A percentile compares a stretch with the other conserved stretches of the same genome.
Conservation (phyloP, 2,888 invertebrate genomes). For the Spilarctia lutea region DNA sequence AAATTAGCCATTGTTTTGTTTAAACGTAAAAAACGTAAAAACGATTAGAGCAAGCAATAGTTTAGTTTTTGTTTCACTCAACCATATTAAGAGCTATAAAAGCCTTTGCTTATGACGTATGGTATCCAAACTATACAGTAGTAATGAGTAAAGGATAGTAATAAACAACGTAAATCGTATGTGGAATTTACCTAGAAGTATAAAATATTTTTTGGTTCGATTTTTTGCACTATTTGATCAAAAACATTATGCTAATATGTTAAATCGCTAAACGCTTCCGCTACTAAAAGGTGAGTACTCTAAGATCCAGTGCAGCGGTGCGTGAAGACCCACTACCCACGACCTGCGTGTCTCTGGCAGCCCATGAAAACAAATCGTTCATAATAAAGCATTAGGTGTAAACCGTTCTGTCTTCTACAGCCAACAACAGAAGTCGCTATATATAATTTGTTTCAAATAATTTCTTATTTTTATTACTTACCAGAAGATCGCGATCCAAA, state of each 20-base stretch:
- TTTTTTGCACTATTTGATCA: neutral
- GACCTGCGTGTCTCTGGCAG: constrained; percentile 77
- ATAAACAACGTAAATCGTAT: too few relatives aligned
- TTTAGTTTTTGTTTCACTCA: neutral
- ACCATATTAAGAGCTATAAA: neutral
- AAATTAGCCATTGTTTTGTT: neutral
- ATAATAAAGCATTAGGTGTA: constrained; percentile 63
- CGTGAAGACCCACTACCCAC: constrained; percentile 75
- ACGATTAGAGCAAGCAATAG: neutral
- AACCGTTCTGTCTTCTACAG: constrained; percentile 51
- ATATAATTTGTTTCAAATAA: neutral
- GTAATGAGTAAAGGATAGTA: too few relatives aligned
- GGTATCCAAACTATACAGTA: neutral
- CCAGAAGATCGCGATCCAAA: neutral
- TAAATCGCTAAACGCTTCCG: constrained; percentile 53
- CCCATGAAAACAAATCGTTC: constrained; percentile 78
- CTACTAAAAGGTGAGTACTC: constrained; percentile 29
- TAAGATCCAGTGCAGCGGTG: constrained; percentile 71
- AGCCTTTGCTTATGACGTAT: neutral
- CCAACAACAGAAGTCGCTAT: constrained; percentile 15
- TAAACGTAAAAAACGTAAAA: too few relatives aligned
- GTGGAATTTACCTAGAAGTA: too few relatives aligned
- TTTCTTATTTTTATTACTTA: neutral
- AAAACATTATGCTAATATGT: neutral
- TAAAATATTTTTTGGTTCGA: neutral